These are phyloP conservation scores for Pecten maximus DNA, from an alignment of 2,888 invertebrate genomes.

Conservation along the genomic window DNA sequence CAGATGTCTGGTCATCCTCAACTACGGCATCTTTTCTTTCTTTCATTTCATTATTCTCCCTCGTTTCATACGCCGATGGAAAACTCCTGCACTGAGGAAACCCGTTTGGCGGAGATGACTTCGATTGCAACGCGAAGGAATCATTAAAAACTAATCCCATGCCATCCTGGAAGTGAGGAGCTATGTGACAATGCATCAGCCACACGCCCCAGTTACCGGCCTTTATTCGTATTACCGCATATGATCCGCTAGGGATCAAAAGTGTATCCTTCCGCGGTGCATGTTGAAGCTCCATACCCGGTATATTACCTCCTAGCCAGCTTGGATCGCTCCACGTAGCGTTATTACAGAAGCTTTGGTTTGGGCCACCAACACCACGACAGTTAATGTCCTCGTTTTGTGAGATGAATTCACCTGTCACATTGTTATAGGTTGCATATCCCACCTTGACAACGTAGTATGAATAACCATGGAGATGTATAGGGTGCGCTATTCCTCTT, in stretches of 20 bases:
- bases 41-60: not conserved
- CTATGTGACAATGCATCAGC: slow-evolving; percentile 79
- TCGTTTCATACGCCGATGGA: slow-evolving; percentile 27
- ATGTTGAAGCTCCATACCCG: slow-evolving; percentile 67
- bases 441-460: slow-evolving; percentile 78
- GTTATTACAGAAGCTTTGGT: slow-evolving; percentile 69
- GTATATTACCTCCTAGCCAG: slow-evolving; percentile 71
- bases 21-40: too few species aligned
- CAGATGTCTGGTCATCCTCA: too few species aligned
- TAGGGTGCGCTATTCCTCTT: slow-evolving; percentile 72
- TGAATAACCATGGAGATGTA: slow-evolving; percentile 79
- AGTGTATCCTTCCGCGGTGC: slow-evolving; percentile 78
- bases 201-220: slow-evolving; percentile 79
- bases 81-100: slow-evolving; percentile 73
- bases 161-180: slow-evolving; percentile 74
- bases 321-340: slow-evolving; percentile 71
- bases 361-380: slow-evolving; percentile 49
- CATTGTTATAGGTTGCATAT: slow-evolving; percentile 59
- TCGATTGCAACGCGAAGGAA: slow-evolving; percentile 60
- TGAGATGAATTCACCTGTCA: slow-evolving; percentile 42
- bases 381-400: slow-evolving; percentile 55
- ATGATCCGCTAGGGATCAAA: slow-evolving; percentile 78
- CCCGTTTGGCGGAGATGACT: slow-evolving; percentile 63
- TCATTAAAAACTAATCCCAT: slow-evolving; percentile 78
- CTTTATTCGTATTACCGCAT: slow-evolving; percentile 75